phyloP scores from a whole-genome alignment of 2,113 vertebrate species.

The Helogale parvula region DNA sequence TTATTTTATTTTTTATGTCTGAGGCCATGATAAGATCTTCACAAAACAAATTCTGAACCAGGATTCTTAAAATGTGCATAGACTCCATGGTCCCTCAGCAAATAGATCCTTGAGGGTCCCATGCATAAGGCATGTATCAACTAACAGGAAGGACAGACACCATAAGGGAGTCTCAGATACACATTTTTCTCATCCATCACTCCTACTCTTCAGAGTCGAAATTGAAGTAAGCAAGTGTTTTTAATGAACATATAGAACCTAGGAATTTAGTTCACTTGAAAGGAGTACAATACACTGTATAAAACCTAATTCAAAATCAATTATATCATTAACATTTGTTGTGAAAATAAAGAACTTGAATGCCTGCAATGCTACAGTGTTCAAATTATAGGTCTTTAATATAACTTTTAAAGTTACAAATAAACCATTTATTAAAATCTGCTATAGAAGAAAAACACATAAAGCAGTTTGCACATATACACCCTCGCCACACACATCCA shows the following conservation, averaged over 20 bases:
- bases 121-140: neutral
- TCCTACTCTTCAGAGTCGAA: neutral
- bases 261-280: neutral
- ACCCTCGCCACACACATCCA: neutral
- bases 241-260: neutral
- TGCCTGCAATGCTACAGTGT: neutral
- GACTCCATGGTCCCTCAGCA: neutral
- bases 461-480: neutral
- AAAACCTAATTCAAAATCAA: conserved; percentile 17
- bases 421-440: conserved; percentile 25
- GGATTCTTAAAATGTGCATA: neutral
- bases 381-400: conserved; percentile 30
- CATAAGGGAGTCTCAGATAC: neutral
- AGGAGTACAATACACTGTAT: neutral
- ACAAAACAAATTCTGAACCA: neutral
- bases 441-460: conserved; percentile 3
- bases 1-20: conserved; percentile 36
- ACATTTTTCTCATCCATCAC: neutral
- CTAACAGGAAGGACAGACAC: neutral
- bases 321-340: neutral
- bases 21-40: neutral
- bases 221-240: neutral
- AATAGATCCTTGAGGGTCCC: neutral
- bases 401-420: conserved; percentile 18
- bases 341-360: conserved; percentile 37